These are phyloP conservation scores for Lytechinus variegatus DNA, from an alignment of 35 echinoderm and acorn worm genomes.

Conservation along the genomic window DNA sequence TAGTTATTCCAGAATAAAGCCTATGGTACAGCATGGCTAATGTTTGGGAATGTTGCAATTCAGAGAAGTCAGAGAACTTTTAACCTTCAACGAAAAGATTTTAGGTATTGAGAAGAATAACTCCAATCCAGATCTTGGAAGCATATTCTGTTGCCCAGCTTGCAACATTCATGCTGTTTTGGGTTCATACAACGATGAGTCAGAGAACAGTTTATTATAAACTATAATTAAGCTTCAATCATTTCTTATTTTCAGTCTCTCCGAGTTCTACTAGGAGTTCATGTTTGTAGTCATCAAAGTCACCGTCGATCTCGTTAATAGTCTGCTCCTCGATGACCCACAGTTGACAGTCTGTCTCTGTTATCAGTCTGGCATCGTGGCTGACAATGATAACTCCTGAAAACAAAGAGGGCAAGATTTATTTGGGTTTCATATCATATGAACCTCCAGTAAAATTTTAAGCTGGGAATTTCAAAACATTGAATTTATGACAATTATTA, in stretches of 20 bases:
- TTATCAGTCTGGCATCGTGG: slow-evolving; percentile 97
- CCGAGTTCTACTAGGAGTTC: slow-evolving; percentile 90
- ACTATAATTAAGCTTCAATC: background rate
- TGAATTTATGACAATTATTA: no score
- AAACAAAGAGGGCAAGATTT: background rate
- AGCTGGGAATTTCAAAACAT: background rate
- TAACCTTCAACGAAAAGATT: background rate
- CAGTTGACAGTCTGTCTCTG: slow-evolving; percentile 93
- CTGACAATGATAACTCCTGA: slow-evolving; percentile 93
- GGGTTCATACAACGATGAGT: background rate
- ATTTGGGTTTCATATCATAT: background rate
- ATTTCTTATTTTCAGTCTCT: slow-evolving; percentile 63
- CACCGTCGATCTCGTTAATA: slow-evolving; percentile 97
- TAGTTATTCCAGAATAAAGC: no score
- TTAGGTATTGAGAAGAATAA: background rate
- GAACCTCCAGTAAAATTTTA: background rate
- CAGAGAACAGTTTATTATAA: background rate
- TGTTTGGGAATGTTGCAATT: background rate
- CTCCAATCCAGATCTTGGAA: background rate
- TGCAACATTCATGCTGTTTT: background rate
- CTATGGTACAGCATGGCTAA: no score
- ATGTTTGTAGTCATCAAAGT: slow-evolving; percentile 96
- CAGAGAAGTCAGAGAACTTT: background rate
- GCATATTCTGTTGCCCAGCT: background rate
- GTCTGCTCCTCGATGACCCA: slow-evolving; percentile 94